Base-by-base conservation (phyloP, 1,140 invertebrate genomes). In the Tenebrio molitor region DNA sequence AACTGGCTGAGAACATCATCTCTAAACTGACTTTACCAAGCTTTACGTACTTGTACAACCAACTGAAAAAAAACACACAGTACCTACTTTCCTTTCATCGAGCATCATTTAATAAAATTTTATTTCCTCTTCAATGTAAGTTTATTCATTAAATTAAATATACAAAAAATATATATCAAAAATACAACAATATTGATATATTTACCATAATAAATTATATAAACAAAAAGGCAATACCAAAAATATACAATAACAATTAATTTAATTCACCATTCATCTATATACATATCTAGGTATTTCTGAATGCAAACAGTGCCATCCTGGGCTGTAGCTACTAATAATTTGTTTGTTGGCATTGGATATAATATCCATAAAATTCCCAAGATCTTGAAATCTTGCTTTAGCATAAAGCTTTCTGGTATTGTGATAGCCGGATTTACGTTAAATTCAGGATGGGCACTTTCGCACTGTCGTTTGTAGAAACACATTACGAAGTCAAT, bases 131-230 rank as follows among this genome's bases (percentile, higher is more conserved):
- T 46, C 42, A 46, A 46, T 46, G 42, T 46, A 46, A 46, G 14
- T 46, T 46, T 46, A 46, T 46, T 46, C 42, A 46, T 46, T 46
- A 15, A 46, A 46, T 46, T 46, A 46, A 46, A 46, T 46, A 46
- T 46, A 46, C 14, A 46, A 46, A 46, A 6, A 17, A 17, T 46
- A 46, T 46, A 17, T 46, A 46, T 46, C 42, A 46, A 46, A 46
- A 46, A 46, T 46, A 46, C 42, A 46, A 46, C 14, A 46, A 46
- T 46, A 46, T 46, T 12, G 36, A 46, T 46, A 46, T 46, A 46
- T 46, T 46, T 46, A 46, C 16, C 42, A 46, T 46, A 46, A 46
- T 46, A 46, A 46, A 46, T 46, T 46, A 46, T 46, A 46, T 12
- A 46, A 46, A 46, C 42, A 46, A 46, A 46, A 46, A 46, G 42